Evolutionary conservation across 2,797 vertebrate genomes (phyloP).

Genomic region (Saxicola maurus): DNA sequence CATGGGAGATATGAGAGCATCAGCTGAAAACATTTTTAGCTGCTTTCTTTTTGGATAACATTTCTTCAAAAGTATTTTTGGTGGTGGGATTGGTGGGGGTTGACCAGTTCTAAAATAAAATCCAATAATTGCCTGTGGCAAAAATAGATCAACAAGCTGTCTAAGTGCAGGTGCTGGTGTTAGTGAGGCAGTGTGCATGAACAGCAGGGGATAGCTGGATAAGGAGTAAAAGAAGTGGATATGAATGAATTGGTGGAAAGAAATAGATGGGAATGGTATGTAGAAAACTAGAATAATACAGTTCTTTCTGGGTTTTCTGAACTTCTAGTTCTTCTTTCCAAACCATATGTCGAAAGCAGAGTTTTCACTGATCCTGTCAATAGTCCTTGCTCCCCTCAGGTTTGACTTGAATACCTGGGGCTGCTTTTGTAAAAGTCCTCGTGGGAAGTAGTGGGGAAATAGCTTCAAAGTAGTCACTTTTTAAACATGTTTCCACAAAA

Average conservation of each 20-base stretch:
- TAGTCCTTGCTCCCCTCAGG: neutral
- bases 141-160: neutral
- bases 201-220: neutral
- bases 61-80: neutral
- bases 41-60: neutral
- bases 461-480: fast-evolving
- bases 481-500: neutral
- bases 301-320: neutral
- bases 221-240: neutral
- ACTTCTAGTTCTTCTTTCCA: neutral
- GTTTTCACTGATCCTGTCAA: neutral
- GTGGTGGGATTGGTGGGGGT: neutral
- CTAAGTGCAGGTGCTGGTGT: neutral
- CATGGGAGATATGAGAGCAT: neutral
- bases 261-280: neutral
- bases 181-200: neutral
- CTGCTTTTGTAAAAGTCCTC: neutral
- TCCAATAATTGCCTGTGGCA: neutral
- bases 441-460: neutral
- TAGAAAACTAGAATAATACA: neutral
- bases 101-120: neutral
- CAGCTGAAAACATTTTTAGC: neutral
- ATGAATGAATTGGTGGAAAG: neutral
- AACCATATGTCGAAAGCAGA: neutral
- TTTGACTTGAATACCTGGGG: neutral